Conservation (phyloP, 2,113 vertebrate genomes). For the Daubentonia madagascariensis region DNA sequence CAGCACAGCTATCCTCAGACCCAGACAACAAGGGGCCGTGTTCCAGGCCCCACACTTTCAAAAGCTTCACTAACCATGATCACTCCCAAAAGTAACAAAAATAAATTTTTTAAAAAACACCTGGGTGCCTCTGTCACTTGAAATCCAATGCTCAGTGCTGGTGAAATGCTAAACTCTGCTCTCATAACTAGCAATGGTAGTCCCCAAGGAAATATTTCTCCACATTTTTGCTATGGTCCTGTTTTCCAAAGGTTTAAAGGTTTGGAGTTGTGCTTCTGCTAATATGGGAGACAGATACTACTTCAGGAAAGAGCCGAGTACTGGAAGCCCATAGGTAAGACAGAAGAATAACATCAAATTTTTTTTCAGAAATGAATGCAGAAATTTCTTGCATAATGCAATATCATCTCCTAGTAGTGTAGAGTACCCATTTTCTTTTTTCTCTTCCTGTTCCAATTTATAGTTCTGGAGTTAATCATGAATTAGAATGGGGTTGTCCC, state of each 20-base stretch:
- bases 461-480: background rate
- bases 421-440: background rate
- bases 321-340: background rate
- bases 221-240: background rate
- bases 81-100: background rate
- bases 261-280: background rate
- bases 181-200: background rate
- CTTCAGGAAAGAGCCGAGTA: background rate
- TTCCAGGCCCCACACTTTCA: background rate
- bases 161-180: background rate
- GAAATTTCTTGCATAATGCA: background rate
- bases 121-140: background rate
- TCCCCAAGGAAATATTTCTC: background rate
- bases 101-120: background rate
- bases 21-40: too few relatives aligned
- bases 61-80: background rate
- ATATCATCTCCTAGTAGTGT: background rate
- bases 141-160: background rate
- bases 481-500: background rate
- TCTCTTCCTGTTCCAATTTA: background rate
- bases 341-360: background rate
- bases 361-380: background rate
- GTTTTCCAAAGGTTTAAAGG: background rate
- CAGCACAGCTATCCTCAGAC: background rate
- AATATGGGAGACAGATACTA: background rate